Evolutionary conservation across 2,113 vertebrate genomes (phyloP).

Genomic region (Scartelaos histophorus): DNA sequence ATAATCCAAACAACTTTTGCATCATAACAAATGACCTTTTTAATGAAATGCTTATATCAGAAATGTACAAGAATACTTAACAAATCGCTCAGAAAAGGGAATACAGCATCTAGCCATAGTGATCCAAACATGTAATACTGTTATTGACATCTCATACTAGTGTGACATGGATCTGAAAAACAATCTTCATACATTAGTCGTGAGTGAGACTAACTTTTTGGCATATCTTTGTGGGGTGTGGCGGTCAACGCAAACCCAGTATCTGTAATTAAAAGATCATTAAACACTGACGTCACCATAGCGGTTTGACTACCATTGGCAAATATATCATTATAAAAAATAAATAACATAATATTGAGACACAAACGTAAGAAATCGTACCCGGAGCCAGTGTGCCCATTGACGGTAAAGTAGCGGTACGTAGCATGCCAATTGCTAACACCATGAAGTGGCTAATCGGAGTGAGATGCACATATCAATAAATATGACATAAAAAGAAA

Average conservation of each 20-base stretch:
- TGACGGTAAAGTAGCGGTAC: slow-evolving; percentile 72
- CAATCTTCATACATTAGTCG: slow-evolving; percentile 46
- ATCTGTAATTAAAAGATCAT: slow-evolving; percentile 58
- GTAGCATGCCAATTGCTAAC: slow-evolving; percentile 92
- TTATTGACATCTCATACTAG: slow-evolving; percentile 69
- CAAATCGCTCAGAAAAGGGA: slow-evolving; percentile 66
- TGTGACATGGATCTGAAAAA: slow-evolving; percentile 54
- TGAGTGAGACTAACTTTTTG: slow-evolving; percentile 46
- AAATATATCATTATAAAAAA: slow-evolving; percentile 78
- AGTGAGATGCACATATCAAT: slow-evolving; percentile 77
- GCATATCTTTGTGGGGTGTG: slow-evolving; percentile 64
- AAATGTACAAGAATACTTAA: slow-evolving; percentile 72
- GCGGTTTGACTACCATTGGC: slow-evolving; percentile 76
- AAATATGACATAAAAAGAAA: slow-evolving; percentile 40
- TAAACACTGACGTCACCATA: slow-evolving; percentile 67
- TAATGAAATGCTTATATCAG: slow-evolving; percentile 57
- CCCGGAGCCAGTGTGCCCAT: slow-evolving; percentile 79
- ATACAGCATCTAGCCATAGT: slow-evolving; percentile 68
- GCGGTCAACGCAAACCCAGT: slow-evolving; percentile 67
- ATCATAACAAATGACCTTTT: slow-evolving; percentile 44
- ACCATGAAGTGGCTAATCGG: slow-evolving; percentile 77
- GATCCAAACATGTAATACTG: slow-evolving; percentile 70
- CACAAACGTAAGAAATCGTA: slow-evolving; percentile 78
- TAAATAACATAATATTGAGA: slow-evolving; percentile 83
- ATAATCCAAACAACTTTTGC: slow-evolving; percentile 65